phyloP scores from a whole-genome alignment of 2,113 vertebrate species.

The Alaudala cheleensis region DNA sequence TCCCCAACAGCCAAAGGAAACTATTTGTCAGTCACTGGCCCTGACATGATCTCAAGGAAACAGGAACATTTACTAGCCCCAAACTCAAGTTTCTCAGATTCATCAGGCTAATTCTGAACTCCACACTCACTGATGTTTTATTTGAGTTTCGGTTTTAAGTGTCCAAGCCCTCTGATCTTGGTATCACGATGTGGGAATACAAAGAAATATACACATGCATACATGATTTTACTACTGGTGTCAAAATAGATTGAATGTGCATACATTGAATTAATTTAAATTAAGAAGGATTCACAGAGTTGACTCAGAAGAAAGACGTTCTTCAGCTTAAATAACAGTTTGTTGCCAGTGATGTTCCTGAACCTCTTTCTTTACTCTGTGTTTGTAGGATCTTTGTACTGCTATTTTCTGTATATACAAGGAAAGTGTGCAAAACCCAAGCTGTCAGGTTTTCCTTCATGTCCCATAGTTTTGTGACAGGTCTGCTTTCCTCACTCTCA shows the following conservation, averaged over 20 bases:
- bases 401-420: background rate
- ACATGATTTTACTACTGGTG: background rate
- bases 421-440: rapidly evolving
- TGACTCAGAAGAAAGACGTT: background rate
- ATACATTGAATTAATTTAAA: background rate
- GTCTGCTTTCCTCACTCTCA: background rate
- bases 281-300: background rate
- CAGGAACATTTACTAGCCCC: background rate
- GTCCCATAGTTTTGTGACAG: background rate
- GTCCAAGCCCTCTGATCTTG: background rate
- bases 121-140: background rate
- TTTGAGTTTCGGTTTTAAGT: background rate
- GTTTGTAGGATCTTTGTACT: background rate
- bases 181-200: background rate
- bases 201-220: background rate
- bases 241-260: background rate
- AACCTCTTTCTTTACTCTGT: background rate
- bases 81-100: background rate
- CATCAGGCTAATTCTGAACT: background rate
- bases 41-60: background rate
- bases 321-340: background rate
- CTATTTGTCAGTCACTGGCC: background rate
- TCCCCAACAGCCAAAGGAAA: background rate
- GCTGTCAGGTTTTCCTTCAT: background rate
- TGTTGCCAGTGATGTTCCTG: background rate